These are phyloP conservation scores for Manis pentadactyla DNA, from an alignment of 2,797 vertebrate species.

Conservation along the genomic window DNA sequence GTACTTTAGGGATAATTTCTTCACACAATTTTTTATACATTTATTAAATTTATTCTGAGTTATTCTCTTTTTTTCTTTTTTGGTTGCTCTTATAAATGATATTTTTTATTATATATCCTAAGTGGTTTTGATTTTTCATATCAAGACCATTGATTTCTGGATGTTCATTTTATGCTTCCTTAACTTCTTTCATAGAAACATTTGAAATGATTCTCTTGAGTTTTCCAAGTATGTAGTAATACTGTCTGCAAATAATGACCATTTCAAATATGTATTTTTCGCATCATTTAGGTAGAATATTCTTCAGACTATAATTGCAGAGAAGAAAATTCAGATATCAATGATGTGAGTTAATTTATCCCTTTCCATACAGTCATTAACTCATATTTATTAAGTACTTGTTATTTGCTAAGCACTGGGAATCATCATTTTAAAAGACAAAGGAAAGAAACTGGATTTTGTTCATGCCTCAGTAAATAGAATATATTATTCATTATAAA, in stretches of 20 bases:
- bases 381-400: background rate
- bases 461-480: background rate
- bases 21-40: background rate
- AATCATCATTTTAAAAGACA: background rate
- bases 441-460: background rate
- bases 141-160: background rate
- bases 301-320: background rate
- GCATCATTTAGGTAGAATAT: background rate
- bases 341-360: background rate
- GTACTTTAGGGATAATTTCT: background rate
- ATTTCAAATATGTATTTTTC: background rate
- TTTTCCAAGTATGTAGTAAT: background rate
- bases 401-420: background rate
- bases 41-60: background rate
- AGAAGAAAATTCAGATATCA: background rate
- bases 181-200: background rate
- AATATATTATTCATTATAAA: background rate
- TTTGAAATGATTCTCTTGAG: constrained; percentile 17
- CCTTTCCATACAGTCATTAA: background rate
- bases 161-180: background rate
- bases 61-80: background rate
- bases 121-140: background rate
- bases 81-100: background rate
- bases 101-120: background rate
- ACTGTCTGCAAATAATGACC: background rate